Percentiles rank a stretch among this genome's conserved stretches.
Evolutionary conservation across 2,888 invertebrate genomes (phyloP).

Genomic region (Eustalomyia histrio): DNA sequence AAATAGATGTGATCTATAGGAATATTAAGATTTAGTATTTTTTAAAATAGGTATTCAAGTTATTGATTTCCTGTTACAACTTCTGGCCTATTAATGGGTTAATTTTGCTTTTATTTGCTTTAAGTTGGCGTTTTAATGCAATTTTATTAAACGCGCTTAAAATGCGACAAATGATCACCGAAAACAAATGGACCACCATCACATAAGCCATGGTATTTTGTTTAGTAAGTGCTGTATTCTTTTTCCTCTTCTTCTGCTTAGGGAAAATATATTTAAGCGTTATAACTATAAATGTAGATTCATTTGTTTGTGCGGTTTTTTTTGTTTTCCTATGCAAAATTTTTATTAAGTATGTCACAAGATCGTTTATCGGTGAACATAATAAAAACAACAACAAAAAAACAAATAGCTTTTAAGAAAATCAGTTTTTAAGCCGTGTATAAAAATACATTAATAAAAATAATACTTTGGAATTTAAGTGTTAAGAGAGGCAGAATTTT

Average conservation of each 20-base stretch:
- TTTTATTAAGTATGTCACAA: slow-evolving; percentile 63
- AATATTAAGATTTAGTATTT: too few species aligned
- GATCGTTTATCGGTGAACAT: slow-evolving; percentile 66
- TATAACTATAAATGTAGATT: slow-evolving; percentile 52
- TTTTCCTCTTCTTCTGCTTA: slow-evolving; percentile 21
- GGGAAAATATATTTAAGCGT: slow-evolving; percentile 33
- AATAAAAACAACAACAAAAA: slow-evolving; percentile 61
- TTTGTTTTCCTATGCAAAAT: slow-evolving; percentile 45
- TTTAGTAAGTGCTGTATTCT: slow-evolving; percentile 28
- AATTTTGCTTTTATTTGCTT: slow-evolving; percentile 39
- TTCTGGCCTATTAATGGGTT: background rate
- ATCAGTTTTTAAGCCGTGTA: slow-evolving; percentile 13
- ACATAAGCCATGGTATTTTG: slow-evolving; percentile 42
- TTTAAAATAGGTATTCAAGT: too few species aligned
- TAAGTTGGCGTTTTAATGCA: slow-evolving; percentile 54
- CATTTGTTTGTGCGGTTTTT: slow-evolving; percentile 40
- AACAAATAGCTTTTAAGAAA: slow-evolving; percentile 43
- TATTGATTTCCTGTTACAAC: background rate
- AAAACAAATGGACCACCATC: slow-evolving; percentile 65
- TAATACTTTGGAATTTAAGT: background rate
- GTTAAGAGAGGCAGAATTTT: background rate
- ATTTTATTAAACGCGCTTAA: slow-evolving; percentile 61
- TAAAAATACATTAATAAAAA: background rate
- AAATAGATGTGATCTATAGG: too few species aligned
- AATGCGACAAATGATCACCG: slow-evolving; percentile 65